Conservation (phyloP, 2,797 vertebrate genomes). For the Philypnodon macrostomus region DNA sequence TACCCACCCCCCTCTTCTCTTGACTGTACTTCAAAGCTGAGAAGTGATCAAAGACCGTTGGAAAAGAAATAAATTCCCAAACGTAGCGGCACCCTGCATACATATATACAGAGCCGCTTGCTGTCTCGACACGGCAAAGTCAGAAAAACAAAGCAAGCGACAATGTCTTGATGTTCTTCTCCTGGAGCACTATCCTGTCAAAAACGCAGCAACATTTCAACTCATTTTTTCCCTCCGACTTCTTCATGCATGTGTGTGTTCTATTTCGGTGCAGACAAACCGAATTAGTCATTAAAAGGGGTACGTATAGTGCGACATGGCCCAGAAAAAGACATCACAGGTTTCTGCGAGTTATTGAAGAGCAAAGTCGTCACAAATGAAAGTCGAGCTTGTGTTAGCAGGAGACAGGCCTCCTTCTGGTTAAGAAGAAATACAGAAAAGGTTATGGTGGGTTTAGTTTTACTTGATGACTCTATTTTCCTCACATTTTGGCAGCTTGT, state of each 20-base stretch:
- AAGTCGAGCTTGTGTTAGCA: slow-evolving; percentile 53
- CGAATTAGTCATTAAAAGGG: slow-evolving; percentile 74
- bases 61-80: slow-evolving; percentile 75
- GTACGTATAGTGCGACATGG: slow-evolving; percentile 64
- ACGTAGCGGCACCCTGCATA: slow-evolving; percentile 72
- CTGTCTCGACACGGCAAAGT: slow-evolving; percentile 46
- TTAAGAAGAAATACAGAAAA: slow-evolving; percentile 1
- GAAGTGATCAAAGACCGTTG: slow-evolving; percentile 82
- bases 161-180: slow-evolving; percentile 69
- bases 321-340: slow-evolving; percentile 76
- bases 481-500: slow-evolving; percentile 30
- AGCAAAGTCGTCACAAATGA: slow-evolving; percentile 68
- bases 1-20: slow-evolving; percentile 62
- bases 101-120: slow-evolving; percentile 60
- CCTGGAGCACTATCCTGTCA: slow-evolving; percentile 72
- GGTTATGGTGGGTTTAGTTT: slow-evolving; percentile 60
- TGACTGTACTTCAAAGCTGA: slow-evolving; percentile 83
- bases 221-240: slow-evolving; percentile 62
- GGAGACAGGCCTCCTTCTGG: no score
- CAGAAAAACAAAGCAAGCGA: slow-evolving; percentile 77
- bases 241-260: slow-evolving; percentile 35
- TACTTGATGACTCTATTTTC: slow-evolving; percentile 34
- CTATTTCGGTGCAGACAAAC: slow-evolving; percentile 69
- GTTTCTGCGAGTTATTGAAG: slow-evolving; percentile 54
- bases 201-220: slow-evolving; percentile 73